Conservation (phyloP, 2,113 vertebrate species). For the Chiloscyllium plagiosum region DNA sequence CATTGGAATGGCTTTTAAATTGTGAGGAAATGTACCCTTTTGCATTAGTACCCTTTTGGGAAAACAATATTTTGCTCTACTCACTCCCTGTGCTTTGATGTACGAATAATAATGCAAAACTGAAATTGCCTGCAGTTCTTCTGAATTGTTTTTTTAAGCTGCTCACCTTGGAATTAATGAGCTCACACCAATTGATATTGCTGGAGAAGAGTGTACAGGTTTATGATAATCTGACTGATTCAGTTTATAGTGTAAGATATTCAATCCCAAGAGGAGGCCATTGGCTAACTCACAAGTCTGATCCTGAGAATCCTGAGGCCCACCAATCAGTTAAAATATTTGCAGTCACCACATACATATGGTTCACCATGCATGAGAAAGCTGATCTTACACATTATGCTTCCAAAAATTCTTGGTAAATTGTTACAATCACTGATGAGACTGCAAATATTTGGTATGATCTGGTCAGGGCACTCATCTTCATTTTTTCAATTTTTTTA, state of each 20-base stretch:
- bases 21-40: background rate
- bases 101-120: background rate
- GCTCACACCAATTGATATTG: background rate
- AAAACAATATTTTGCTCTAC: background rate
- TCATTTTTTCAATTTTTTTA: too few species aligned
- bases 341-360: background rate
- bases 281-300: background rate
- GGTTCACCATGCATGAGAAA: background rate
- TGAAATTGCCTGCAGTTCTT: background rate
- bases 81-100: background rate
- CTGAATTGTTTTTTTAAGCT: background rate
- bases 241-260: background rate
- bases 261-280: background rate
- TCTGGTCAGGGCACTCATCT: too few species aligned
- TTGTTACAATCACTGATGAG: too few species aligned
- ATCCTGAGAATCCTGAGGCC: background rate
- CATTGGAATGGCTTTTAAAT: background rate
- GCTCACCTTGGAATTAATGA: constrained; percentile 22
- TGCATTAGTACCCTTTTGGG: background rate
- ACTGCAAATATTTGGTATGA: too few species aligned
- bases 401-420: background rate
- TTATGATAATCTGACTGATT: background rate
- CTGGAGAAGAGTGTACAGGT: too few species aligned
- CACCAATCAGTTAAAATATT: background rate
- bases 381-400: background rate